Base-by-base conservation (phyloP, 2,888 invertebrate genomes). In the Megalurothrips usitatus region DNA sequence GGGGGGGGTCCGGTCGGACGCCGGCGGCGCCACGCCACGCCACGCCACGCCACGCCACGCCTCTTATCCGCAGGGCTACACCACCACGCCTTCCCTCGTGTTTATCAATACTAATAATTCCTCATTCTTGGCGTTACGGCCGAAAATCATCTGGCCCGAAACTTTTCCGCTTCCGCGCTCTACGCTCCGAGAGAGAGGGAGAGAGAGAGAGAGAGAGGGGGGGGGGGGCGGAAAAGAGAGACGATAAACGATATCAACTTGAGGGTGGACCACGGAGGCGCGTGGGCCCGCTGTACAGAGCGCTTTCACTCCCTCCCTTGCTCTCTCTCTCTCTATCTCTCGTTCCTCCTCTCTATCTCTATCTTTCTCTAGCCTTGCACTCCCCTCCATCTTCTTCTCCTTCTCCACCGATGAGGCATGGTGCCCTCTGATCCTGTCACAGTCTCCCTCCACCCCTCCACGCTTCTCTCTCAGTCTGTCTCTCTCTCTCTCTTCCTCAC, bases 71-170 rank as follows among this genome's bases (percentile, higher is more conserved):
- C 52, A 19, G 58, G 6, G 58, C 58, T 58, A 58, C n/a, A 43
- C 34, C 34, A 43, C 58, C 58, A 14, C 58, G 58, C 58, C 34
- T 43, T 43, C 34, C 34, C 34, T 43, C 17, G 58, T 58, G 58
- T 58, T 58, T 58, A 58, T 58, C 58, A 17, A 58, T 58, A 58
- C 58, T 58, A 58, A 58, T 58, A 58, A 58, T 58, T 58, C 58
- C 58, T 58, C 58, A 58, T 58, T n/a, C 52, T 52, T 52, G 52
- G 52, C 52, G 58, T 43, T 43, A 43, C 34, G 34, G 34, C 34
- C 34, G 34, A 43, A 43, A 43, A 43, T 43, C 34, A 43, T 43
- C 34, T 43, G 6, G 34, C 34, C 34, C 6, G 34, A 43, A 43
- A 43, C 34, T 43, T 43, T 43, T 6, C 34, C 34, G 34, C 34